Conservation (phyloP, 2,888 invertebrate species). For the Thecophora atra region DNA sequence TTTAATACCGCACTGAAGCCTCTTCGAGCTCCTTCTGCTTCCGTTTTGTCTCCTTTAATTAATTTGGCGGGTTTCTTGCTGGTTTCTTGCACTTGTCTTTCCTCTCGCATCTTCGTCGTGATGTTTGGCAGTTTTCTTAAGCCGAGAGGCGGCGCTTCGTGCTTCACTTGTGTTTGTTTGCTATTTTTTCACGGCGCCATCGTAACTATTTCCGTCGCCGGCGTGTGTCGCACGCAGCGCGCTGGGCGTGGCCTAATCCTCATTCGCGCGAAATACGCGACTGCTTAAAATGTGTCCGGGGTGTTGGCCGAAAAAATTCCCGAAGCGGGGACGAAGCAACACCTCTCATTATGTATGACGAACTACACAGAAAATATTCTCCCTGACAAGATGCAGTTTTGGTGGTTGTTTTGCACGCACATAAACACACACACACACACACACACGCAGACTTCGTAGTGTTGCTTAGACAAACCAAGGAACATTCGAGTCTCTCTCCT, state of each 20-base stretch:
- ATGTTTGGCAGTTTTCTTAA: background rate
- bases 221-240: background rate
- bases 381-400: background rate
- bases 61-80: background rate
- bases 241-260: constrained; percentile 21
- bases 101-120: background rate
- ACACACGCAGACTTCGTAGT: background rate
- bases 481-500: too few relatives aligned
- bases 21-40: too few relatives aligned
- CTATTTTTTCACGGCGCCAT: constrained; percentile 20
- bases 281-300: constrained; percentile 6
- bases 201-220: constrained; percentile 29
- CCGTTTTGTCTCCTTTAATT: too few relatives aligned
- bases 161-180: background rate
- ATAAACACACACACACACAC: constrained; percentile 15
- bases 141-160: background rate
- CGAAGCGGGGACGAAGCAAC: constrained; percentile 5
- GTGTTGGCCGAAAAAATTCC: background rate
- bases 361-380: constrained; percentile 6
- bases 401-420: constrained; percentile 24
- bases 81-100: background rate
- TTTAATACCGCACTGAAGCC: too few relatives aligned
- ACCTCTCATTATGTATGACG: constrained; percentile 24
- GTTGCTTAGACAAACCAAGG: background rate
- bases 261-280: constrained; percentile 1